Evolutionary conservation across 1,140 invertebrate genomes (phyloP).

Genomic region (Habropoda laboriosa): DNA sequence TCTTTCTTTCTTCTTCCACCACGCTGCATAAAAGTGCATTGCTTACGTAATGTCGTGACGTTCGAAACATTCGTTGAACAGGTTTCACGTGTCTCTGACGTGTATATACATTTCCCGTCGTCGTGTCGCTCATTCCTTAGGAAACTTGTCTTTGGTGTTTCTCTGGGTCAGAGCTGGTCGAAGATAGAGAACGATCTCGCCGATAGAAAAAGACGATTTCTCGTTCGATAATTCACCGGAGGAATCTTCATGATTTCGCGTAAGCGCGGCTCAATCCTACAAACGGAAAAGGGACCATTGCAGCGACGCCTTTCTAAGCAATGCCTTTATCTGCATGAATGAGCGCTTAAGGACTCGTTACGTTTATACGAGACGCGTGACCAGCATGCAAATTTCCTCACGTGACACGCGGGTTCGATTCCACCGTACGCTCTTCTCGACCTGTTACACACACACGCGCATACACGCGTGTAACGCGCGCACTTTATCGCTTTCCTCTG

Average conservation of each 20-base stretch:
- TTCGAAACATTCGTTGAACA: background rate
- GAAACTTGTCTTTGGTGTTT: too few species aligned
- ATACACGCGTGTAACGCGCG: too few species aligned
- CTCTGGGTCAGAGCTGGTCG: too few species aligned
- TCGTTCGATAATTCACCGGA: background rate
- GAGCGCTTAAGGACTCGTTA: conserved; percentile 70
- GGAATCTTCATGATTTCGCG: conserved; percentile 3
- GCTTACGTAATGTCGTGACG: background rate
- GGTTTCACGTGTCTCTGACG: background rate
- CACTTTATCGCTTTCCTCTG: conserved; percentile 6
- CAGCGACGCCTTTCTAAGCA: conserved; percentile 61
- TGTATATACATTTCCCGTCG: background rate
- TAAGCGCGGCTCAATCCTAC: conserved; percentile 35
- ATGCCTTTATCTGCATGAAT: conserved; percentile 61
- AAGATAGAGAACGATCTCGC: too few species aligned
- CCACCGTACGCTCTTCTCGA: background rate
- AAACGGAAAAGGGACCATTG: conserved; percentile 54
- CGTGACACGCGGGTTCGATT: conserved; percentile 16
- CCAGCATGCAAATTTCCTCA: conserved; percentile 58
- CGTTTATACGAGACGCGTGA: conserved; percentile 68
- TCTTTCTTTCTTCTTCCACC: background rate
- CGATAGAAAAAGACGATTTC: too few species aligned
- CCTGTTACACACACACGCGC: too few species aligned
- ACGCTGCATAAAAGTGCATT: too few species aligned
- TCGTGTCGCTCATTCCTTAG: background rate